Percentiles rank a stretch among this genome's conserved stretches.
Conservation (phyloP, 2,797 vertebrate species). For the Anguilla megastoma region DNA sequence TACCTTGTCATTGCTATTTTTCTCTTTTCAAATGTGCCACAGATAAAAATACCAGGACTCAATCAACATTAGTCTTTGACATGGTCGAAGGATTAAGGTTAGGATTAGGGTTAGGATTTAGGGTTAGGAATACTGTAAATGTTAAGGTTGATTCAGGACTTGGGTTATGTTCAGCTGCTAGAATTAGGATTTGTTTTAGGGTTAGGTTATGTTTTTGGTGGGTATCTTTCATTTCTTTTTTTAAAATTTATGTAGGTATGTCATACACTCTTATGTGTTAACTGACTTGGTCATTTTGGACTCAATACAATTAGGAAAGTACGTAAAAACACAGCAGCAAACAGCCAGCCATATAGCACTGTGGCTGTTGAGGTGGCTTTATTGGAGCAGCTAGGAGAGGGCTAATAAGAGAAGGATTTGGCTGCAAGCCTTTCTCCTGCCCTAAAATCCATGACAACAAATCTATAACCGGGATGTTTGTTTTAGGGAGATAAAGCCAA, state of each 20-base stretch:
- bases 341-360: background rate
- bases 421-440: conserved; percentile 33
- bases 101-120: background rate
- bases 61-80: background rate
- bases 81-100: background rate
- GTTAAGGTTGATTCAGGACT: background rate
- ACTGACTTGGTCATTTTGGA: background rate
- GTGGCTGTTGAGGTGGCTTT: background rate
- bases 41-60: background rate
- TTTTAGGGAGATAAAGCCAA: conserved; percentile 24
- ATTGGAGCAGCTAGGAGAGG: background rate
- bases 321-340: background rate
- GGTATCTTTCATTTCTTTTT: background rate
- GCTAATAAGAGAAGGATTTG: conserved; percentile 35
- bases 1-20: background rate
- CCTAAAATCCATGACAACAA: conserved; percentile 31
- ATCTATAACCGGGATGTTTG: conserved; percentile 33
- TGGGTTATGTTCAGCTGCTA: background rate
- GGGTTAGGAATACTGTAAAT: background rate
- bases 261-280: background rate
- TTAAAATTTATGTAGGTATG: background rate
- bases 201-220: background rate
- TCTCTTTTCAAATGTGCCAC: background rate
- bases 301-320: background rate
- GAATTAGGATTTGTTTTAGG: background rate